Percentiles rank a stretch among this genome's conserved stretches.
These are phyloP conservation scores for Malurus splendens DNA, from an alignment of 2,797 vertebrate species.

Conservation along the genomic window DNA sequence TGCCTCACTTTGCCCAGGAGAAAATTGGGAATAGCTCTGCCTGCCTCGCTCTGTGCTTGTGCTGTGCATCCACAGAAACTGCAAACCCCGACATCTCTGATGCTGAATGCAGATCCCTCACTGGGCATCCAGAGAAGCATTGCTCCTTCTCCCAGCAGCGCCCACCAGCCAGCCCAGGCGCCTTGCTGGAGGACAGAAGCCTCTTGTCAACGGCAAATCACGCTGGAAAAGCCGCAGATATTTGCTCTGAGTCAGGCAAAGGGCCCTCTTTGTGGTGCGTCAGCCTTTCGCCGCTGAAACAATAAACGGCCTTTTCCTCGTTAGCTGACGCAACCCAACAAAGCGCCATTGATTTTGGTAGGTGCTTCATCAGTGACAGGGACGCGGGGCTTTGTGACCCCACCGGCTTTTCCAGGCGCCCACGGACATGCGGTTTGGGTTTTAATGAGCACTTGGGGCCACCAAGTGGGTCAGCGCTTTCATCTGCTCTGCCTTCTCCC, in stretches of 20 bases:
- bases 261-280: conserved; percentile 8
- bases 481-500: not conserved
- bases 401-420: not conserved
- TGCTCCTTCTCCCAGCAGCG: not conserved
- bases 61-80: not conserved
- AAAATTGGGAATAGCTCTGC: not conserved
- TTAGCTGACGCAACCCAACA: conserved; percentile 23
- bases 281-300: not conserved
- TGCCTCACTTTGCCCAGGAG: not conserved
- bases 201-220: conserved; percentile 15
- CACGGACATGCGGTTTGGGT: not conserved
- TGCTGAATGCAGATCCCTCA: not conserved
- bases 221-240: conserved; percentile 11
- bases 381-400: not conserved
- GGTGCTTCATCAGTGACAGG: not conserved
- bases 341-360: conserved; percentile 15
- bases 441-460: conserved; percentile 8
- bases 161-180: rapidly evolving
- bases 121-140: not conserved
- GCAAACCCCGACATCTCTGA: not conserved
- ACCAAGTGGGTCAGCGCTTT: conserved; percentile 4
- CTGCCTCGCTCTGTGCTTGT: not conserved
- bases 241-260: not conserved
- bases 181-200: conserved; percentile 1
- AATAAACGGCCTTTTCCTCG: conserved; percentile 32